A percentile compares a stretch with the other conserved stretches of the same genome.
Conservation (phyloP, 2,797 vertebrate genomes). For the Intellagama lesueurii region DNA sequence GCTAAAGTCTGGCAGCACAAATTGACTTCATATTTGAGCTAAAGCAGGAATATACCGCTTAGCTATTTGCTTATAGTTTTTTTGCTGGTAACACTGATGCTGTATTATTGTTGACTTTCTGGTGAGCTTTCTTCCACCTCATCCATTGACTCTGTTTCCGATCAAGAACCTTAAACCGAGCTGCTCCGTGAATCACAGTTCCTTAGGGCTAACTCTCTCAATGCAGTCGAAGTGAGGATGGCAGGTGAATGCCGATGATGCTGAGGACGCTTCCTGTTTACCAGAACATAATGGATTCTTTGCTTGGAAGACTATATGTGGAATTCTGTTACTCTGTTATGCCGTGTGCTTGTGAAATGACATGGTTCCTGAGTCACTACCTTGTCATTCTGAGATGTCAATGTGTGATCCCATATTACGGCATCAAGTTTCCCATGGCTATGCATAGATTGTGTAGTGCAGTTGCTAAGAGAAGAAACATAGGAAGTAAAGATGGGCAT, state of each 20-base stretch:
- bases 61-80: not conserved
- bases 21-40: not conserved
- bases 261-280: not conserved
- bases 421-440: not conserved
- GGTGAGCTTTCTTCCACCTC: no score
- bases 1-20: no score
- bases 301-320: not conserved
- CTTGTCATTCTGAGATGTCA: not conserved
- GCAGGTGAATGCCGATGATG: rapidly evolving
- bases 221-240: no score
- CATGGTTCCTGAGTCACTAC: not conserved
- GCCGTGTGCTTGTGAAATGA: not conserved
- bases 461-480: not conserved
- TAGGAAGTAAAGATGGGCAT: not conserved
- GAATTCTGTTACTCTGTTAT: not conserved
- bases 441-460: not conserved
- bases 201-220: not conserved
- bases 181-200: rapidly evolving
- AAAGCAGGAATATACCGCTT: not conserved
- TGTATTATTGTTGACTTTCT: not conserved
- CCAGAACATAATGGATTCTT: not conserved
- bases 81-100: not conserved
- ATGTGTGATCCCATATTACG: not conserved
- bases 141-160: not conserved
- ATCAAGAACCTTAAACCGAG: rapidly evolving